Conservation (phyloP, 2,888 invertebrate genomes). For the Lasioglossum malachurum region DNA sequence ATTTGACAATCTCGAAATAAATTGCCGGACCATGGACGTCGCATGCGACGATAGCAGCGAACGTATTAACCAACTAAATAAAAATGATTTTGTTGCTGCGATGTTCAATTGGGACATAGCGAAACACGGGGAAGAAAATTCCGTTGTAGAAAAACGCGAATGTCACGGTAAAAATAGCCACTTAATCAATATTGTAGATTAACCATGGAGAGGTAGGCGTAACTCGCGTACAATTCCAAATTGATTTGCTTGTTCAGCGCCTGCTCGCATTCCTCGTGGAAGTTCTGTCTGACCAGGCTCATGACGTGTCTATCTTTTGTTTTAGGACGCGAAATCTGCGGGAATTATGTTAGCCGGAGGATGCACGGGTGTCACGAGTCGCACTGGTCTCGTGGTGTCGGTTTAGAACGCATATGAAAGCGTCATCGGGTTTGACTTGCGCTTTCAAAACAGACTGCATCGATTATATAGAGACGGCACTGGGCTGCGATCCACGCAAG, state of each 20-base stretch:
- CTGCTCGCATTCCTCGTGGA: slow-evolving; percentile 88
- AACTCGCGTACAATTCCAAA: slow-evolving; percentile 90
- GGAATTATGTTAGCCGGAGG: not conserved
- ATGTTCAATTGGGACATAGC: not conserved
- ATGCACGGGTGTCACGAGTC: not conserved
- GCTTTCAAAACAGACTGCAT: slow-evolving; percentile 58
- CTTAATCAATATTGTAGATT: slow-evolving; percentile 75
- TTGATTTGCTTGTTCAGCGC: slow-evolving; percentile 91
- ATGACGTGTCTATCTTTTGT: slow-evolving; percentile 70
- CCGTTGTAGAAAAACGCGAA: no score
- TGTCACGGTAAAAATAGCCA: slow-evolving; percentile 20
- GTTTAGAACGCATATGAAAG: slow-evolving; percentile 5
- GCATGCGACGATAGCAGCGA: not conserved
- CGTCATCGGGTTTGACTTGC: slow-evolving; percentile 12
- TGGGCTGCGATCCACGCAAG: slow-evolving; percentile 48
- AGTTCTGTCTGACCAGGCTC: slow-evolving; percentile 88
- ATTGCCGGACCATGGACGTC: not conserved
- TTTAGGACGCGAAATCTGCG: not conserved
- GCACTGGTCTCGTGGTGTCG: slow-evolving; percentile 21
- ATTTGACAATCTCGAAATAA: not conserved
- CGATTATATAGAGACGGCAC: not conserved
- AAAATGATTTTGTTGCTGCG: not conserved
- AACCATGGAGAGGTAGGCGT: slow-evolving; percentile 92
- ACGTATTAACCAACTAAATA: not conserved
- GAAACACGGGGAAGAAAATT: not conserved